These are phyloP conservation scores for Phthorimaea operculella DNA, from an alignment of 1,140 invertebrate genomes.

Conservation along the genomic window DNA sequence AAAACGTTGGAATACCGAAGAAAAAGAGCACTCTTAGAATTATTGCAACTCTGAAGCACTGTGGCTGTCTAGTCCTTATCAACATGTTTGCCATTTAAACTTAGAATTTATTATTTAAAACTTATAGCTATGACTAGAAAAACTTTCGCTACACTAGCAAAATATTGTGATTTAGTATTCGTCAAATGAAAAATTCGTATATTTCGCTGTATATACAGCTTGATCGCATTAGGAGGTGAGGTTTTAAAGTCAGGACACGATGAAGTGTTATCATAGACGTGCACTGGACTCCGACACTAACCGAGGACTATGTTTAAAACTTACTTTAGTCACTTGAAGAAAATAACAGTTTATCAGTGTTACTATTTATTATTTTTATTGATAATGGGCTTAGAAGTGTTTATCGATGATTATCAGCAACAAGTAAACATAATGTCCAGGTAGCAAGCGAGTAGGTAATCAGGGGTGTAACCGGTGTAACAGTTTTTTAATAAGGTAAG, in stretches of 20 bases:
- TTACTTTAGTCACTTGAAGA: constrained; percentile 17
- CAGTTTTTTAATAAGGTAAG: too few relatives aligned
- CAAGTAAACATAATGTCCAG: constrained; percentile 31
- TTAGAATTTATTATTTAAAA: constrained; percentile 4
- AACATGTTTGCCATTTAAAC: constrained; percentile 50
- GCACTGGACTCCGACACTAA: constrained; percentile 8
- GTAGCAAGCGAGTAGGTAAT: too few relatives aligned
- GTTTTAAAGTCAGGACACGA: constrained; percentile 8
- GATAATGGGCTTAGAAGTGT: constrained; percentile 11
- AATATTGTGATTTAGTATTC: constrained; percentile 9
- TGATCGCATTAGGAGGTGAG: constrained; percentile 35
- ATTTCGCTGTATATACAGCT: constrained; percentile 43
- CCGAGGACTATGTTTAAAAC: constrained; percentile 15
- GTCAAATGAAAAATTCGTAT: constrained; percentile 60
- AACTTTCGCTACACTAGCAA: background rate
- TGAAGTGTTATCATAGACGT: constrained; percentile 18
- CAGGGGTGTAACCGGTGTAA: too few relatives aligned
- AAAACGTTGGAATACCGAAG: constrained; percentile 33
- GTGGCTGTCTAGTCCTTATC: constrained; percentile 45
- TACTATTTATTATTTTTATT: constrained; percentile 33
- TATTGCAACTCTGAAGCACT: constrained; percentile 32
- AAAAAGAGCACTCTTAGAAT: constrained; percentile 42
- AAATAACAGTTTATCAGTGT: constrained; percentile 33
- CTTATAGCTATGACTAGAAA: constrained; percentile 21
- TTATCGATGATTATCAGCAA: constrained; percentile 31